These are phyloP conservation scores for Nomada fucata DNA, from an alignment of 2,888 invertebrate genomes.

Conservation along the genomic window DNA sequence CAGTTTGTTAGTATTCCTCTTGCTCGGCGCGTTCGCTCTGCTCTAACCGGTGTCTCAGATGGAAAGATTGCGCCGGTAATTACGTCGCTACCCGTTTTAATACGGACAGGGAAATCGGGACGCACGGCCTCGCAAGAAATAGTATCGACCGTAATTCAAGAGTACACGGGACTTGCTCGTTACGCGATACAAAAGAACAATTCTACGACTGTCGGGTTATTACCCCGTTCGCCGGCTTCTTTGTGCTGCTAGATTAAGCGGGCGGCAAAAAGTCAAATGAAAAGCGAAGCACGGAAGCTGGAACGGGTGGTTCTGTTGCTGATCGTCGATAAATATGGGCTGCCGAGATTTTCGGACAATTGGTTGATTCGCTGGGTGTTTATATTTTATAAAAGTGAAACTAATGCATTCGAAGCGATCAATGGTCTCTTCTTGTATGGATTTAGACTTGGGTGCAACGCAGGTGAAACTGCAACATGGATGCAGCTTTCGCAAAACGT, in stretches of 20 bases:
- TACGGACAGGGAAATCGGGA: background rate
- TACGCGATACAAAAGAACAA: conserved; percentile 38
- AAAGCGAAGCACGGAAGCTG: conserved; percentile 10
- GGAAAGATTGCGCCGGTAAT: conserved; percentile 36
- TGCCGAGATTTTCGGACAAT: no score
- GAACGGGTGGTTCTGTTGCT: no score
- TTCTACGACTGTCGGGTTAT: conserved; percentile 44
- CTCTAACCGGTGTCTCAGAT: conserved; percentile 3
- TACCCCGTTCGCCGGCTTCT: conserved; percentile 21
- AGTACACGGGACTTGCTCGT: conserved; percentile 27
- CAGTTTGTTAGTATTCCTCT: background rate
- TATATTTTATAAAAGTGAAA: no score
- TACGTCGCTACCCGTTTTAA: conserved; percentile 37
- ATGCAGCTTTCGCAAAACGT: no score
- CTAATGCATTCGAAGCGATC: no score
- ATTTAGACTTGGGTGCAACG: no score
- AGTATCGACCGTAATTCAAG: conserved; percentile 42
- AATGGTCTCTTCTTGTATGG: no score
- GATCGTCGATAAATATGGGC: no score
- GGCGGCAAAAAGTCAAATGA: conserved; percentile 30
- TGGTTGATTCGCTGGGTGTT: no score
- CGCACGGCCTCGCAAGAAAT: conserved; percentile 12
- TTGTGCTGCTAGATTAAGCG: conserved; percentile 9
- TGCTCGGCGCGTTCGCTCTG: background rate
- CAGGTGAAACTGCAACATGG: no score